phyloP scores from a whole-genome alignment of 1,140 invertebrate species.

The Metaphire vulgaris region DNA sequence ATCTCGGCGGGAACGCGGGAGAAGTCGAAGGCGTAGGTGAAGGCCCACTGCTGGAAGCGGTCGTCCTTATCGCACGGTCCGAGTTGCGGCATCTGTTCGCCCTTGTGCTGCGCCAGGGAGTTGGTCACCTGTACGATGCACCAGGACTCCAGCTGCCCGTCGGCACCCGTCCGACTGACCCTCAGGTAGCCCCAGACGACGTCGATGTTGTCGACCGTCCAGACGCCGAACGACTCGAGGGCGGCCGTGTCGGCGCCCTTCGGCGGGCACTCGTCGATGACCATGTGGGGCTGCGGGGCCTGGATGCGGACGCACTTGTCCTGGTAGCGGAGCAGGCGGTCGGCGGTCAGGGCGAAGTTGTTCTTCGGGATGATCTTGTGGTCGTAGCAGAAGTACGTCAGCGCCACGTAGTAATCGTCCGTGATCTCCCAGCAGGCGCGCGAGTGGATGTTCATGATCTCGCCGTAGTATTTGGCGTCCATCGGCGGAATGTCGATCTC shows the following conservation, averaged over 20 bases:
- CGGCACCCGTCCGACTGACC: neutral
- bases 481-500: slow-evolving; percentile 30
- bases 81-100: slow-evolving; percentile 25
- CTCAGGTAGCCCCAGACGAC: slow-evolving; percentile 14
- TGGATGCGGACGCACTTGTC: slow-evolving; percentile 26
- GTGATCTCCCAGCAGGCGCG: slow-evolving; percentile 23
- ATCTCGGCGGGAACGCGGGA: slow-evolving; percentile 8
- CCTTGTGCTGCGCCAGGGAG: neutral
- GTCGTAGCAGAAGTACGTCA: slow-evolving; percentile 29
- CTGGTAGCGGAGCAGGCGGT: slow-evolving; percentile 24
- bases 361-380: slow-evolving; percentile 32
- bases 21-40: slow-evolving; percentile 19
- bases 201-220: slow-evolving; percentile 13
- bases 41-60: slow-evolving; percentile 20
- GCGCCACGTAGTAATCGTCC: slow-evolving; percentile 29
- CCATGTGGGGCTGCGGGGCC: slow-evolving; percentile 5
- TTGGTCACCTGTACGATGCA: slow-evolving; percentile 27
- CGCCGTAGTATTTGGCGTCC: slow-evolving; percentile 29
- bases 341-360: slow-evolving; percentile 24
- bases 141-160: slow-evolving; percentile 7
- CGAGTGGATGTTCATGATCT: slow-evolving; percentile 29
- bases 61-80: slow-evolving; percentile 15
- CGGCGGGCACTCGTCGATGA: slow-evolving; percentile 19
- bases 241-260: neutral
- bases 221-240: slow-evolving; percentile 22